Base-by-base conservation (phyloP, 2,113 vertebrate species). In the Chlamydotis undulata region DNA sequence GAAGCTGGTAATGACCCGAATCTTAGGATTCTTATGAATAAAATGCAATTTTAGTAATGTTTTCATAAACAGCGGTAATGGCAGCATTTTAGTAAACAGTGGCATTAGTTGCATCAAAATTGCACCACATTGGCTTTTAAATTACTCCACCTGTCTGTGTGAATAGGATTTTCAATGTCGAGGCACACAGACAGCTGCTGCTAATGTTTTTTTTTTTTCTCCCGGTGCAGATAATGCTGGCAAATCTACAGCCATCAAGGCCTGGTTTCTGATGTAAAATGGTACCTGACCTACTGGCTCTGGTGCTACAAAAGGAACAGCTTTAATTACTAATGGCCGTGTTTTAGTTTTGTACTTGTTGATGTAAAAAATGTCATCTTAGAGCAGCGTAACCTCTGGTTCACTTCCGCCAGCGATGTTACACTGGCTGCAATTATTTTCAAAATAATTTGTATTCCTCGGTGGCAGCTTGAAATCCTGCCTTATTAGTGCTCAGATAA, bases 51-150 rank as follows among this genome's bases (percentile, higher is more conserved):
- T 98, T 97, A 96, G 97, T 98, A 97, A 96, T 97, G 96, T 98
- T 98, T 98, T 97, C 97, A 97, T 98, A 97, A 98, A 97, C 96
- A 98, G 95, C 91, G 73, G 96, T 97, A 97, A 95, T 98, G 93
- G 95, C 71, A 45, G 96, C 78, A 22, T 97, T 97, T 97, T 96
- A 95, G 97, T 97, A 97, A 97, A 97, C 98, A 98, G 96, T 97
- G 97, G 95, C 97, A 97, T 98, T 98, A 97, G 97, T 98, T 97
- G 97, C 97, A 97, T 97, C 87, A 93, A 98, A 98, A 98, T 98
- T 98, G 97, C 83, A 98, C 97, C 97, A 96, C 97, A 89, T 97
- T 97, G 98, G 97, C 97, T 98, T 98, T 98, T 98, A 98, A 98
- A 98, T 98, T 97, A 97, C 96, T 97, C 97, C 98, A 98, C 98